Evolutionary conservation across 2,888 invertebrate genomes (phyloP).

Genomic region (Lasioglossum villosulum): DNA sequence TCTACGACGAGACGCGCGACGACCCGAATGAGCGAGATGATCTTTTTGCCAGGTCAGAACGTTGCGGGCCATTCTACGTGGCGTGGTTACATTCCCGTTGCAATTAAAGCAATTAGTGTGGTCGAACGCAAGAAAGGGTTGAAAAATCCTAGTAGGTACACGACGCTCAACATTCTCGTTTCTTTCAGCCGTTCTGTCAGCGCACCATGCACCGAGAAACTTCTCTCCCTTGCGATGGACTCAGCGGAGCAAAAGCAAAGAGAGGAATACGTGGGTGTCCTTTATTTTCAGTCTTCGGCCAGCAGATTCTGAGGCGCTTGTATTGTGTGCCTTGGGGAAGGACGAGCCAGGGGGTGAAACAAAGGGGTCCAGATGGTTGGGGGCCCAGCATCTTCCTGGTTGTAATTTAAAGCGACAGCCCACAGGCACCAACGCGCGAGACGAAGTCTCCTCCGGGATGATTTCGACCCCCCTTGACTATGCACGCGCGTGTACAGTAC

Average conservation of each 20-base stretch:
- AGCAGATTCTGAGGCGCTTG: slow-evolving; percentile 58
- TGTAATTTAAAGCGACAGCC: slow-evolving; percentile 70
- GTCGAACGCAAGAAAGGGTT: slow-evolving; percentile 57
- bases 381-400: slow-evolving; percentile 68
- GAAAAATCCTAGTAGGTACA: slow-evolving; percentile 63
- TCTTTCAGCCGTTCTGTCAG: slow-evolving; percentile 57
- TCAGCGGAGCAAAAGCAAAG: slow-evolving; percentile 27
- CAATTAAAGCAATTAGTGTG: slow-evolving; percentile 68
- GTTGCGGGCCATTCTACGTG: slow-evolving; percentile 43
- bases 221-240: slow-evolving; percentile 36
- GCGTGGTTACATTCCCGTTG: slow-evolving; percentile 58
- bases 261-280: slow-evolving; percentile 49
- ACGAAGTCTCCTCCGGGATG: slow-evolving; percentile 53
- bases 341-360: slow-evolving; percentile 68
- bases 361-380: slow-evolving; percentile 70
- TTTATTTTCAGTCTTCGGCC: slow-evolving; percentile 56
- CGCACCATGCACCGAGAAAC: slow-evolving; percentile 21
- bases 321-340: slow-evolving; percentile 67
- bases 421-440: slow-evolving; percentile 35
- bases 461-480: slow-evolving; percentile 61
- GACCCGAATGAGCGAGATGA: slow-evolving; percentile 17
- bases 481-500: background rate
- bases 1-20: background rate
- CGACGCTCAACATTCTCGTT: slow-evolving; percentile 60
- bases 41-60: slow-evolving; percentile 53